Evolutionary conservation across 2,113 vertebrate species (phyloP).

Genomic region (Syrmaticus mikado): DNA sequence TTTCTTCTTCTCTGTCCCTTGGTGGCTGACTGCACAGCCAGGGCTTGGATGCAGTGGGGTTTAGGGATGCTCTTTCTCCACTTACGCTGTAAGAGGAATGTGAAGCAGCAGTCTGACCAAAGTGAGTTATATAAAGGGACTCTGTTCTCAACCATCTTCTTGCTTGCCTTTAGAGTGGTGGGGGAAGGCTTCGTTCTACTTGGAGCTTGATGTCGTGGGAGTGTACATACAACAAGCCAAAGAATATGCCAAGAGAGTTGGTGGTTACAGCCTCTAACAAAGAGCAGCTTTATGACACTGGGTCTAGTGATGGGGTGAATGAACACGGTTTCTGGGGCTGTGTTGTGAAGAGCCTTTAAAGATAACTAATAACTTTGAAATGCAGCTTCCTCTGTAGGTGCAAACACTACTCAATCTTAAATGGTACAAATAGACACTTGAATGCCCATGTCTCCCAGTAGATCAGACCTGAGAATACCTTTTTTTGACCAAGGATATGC

Average conservation of each 20-base stretch:
- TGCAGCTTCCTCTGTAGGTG: not conserved
- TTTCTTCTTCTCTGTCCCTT: not conserved
- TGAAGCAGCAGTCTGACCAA: not conserved
- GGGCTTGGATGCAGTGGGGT: not conserved
- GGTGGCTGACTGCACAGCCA: not conserved
- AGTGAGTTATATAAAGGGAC: constrained; percentile 38
- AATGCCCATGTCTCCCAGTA: not conserved
- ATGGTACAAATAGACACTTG: not conserved
- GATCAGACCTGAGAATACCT: not conserved
- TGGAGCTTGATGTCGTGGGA: constrained; percentile 28
- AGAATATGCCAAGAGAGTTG: not conserved
- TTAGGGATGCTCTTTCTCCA: not conserved
- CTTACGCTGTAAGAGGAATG: not conserved
- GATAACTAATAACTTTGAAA: not conserved
- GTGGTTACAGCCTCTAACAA: constrained; percentile 32
- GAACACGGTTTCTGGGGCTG: not conserved
- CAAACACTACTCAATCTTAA: not conserved
- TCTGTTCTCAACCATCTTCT: constrained; percentile 3
- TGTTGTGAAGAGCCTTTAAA: not conserved
- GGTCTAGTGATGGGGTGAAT: not conserved
- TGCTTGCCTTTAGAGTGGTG: not conserved
- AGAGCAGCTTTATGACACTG: constrained; percentile 26
- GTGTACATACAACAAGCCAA: not conserved
- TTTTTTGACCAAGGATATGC: not conserved
- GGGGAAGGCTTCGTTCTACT: constrained; percentile 48